Percentiles rank a stretch among this genome's conserved stretches.
Evolutionary conservation across 2,888 invertebrate genomes (phyloP).

Genomic region (Nomada hirtipes): DNA sequence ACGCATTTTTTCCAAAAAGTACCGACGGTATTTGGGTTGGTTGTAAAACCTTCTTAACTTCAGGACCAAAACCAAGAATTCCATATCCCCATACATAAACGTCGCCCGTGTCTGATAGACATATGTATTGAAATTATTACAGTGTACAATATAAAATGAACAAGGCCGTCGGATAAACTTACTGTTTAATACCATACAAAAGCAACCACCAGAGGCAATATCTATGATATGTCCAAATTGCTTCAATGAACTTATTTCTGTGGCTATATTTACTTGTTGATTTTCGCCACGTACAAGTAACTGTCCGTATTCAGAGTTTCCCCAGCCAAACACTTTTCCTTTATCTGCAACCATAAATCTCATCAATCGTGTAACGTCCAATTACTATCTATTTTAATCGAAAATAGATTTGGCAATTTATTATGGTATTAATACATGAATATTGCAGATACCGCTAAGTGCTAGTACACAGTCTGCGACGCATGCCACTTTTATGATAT

Average conservation of each 20-base stretch:
- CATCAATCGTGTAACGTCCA: background rate
- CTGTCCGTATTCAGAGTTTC: constrained; percentile 97
- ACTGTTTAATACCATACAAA: constrained; percentile 94
- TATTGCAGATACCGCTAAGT: constrained; percentile 88
- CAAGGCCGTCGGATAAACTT: constrained; percentile 60
- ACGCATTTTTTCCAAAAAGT: constrained; percentile 94
- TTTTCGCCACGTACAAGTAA: constrained; percentile 86
- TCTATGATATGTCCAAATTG: constrained; percentile 91
- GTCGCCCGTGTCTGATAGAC: constrained; percentile 89
- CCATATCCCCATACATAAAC: constrained; percentile 98
- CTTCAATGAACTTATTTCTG: constrained; percentile 87
- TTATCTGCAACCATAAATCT: constrained; percentile 86
- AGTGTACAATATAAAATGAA: constrained; percentile 2
- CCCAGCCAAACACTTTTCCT: constrained; percentile 98
- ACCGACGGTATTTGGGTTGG: constrained; percentile 92
- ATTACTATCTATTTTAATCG: background rate
- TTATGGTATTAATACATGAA: constrained; percentile 46
- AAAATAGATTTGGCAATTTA: constrained; percentile 31
- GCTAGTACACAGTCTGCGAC: constrained; percentile 95
- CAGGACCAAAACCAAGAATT: constrained; percentile 94
- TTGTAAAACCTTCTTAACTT: constrained; percentile 87
- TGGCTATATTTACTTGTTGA: constrained; percentile 91
- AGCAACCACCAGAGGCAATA: constrained; percentile 94
- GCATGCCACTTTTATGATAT: constrained; percentile 92
- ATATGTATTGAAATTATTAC: constrained; percentile 7